These are phyloP conservation scores for Rotaria macrura DNA, from an alignment of 2,888 invertebrate species.

Conservation along the genomic window DNA sequence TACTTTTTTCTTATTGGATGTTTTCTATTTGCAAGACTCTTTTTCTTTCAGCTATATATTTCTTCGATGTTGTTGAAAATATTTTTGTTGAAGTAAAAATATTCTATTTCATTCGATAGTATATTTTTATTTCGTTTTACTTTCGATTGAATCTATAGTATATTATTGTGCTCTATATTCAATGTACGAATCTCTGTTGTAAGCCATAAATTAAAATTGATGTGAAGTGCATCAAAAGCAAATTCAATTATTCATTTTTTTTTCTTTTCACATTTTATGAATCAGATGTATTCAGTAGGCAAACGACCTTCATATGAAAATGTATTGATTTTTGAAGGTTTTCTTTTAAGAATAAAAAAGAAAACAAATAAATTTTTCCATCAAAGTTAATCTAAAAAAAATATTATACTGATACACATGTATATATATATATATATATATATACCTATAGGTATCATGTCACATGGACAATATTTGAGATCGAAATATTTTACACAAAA, in stretches of 20 bases:
- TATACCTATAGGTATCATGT: no score
- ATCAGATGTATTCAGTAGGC: no score
- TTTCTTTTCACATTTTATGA: background rate
- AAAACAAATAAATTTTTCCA: background rate
- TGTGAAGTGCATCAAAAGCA: no score
- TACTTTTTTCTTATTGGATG: background rate
- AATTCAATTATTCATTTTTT: background rate
- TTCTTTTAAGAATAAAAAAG: no score
- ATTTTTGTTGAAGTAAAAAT: background rate
- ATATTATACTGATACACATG: no score
- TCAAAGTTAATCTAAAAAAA: no score
- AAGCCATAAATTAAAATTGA: no score
- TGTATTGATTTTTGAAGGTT: background rate
- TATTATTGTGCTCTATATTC: background rate
- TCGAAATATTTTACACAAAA: no score
- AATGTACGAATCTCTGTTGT: no score
- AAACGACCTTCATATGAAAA: background rate
- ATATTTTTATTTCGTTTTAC: background rate
- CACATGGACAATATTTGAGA: background rate
- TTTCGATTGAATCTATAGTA: background rate
- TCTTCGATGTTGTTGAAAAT: background rate
- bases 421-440: no score
- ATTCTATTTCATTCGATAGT: background rate
- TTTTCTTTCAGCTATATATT: no score
- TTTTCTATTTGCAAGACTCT: background rate